Conservation (phyloP, 2,113 vertebrate genomes). For the Ceyx margarethae region DNA sequence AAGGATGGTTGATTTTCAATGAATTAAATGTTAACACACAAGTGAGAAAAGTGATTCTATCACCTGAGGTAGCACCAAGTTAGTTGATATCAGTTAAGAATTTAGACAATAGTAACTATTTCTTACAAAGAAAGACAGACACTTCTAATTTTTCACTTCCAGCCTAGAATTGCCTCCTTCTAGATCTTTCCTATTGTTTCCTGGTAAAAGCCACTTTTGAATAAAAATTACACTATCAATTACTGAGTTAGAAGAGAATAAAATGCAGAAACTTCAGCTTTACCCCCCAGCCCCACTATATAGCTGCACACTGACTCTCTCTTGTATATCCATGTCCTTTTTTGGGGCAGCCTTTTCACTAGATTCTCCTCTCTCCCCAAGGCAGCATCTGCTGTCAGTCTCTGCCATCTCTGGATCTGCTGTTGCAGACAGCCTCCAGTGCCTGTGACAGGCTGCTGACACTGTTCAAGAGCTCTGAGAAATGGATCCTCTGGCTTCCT, state of each 20-base stretch:
- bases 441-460: not conserved
- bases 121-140: not conserved
- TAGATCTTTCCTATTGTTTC: not conserved
- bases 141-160: not conserved
- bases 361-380: not conserved
- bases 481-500: not conserved
- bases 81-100: not conserved
- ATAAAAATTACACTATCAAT: not conserved
- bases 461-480: not conserved
- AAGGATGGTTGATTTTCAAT: not conserved
- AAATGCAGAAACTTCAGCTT: not conserved
- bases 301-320: not conserved
- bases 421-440: not conserved
- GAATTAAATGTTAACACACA: not conserved
- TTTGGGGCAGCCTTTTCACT: not conserved
- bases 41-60: not conserved
- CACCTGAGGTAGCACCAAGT: not conserved
- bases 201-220: not conserved
- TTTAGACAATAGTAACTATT: not conserved
- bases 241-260: not conserved
- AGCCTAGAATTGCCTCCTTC: not conserved
- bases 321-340: not conserved
- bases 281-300: not conserved
- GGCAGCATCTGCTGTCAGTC: constrained; percentile 16
- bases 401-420: not conserved